Evolutionary conservation across 1,140 invertebrate species (phyloP).

Genomic region (Thaumetopoea pityocampa): DNA sequence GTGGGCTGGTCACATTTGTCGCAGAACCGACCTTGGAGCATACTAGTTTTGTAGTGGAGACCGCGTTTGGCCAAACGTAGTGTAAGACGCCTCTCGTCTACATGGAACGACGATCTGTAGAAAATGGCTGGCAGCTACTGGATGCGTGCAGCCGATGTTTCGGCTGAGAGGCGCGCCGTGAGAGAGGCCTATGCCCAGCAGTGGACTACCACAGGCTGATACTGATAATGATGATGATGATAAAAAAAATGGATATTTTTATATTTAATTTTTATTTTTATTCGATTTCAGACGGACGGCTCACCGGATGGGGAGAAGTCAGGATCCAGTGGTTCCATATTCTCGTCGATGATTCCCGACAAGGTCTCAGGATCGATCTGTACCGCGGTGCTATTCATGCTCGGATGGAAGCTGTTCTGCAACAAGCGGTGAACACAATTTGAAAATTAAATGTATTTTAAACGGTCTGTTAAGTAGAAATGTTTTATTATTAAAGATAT

Average conservation of each 20-base stretch:
- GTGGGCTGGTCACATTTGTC: too few species aligned
- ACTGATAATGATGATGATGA: background rate
- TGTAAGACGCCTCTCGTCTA: too few species aligned
- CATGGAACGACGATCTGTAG: too few species aligned
- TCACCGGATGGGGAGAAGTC: constrained; percentile 33
- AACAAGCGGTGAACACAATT: constrained; percentile 61
- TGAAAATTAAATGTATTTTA: background rate
- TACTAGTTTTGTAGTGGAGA: too few species aligned
- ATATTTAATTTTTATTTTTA: constrained; percentile 14
- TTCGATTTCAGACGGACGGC: constrained; percentile 56
- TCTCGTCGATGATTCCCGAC: constrained; percentile 57
- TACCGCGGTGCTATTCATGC: constrained; percentile 65
- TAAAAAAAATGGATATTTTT: constrained; percentile 1
- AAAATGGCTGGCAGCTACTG: too few species aligned
- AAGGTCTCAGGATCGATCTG: constrained; percentile 67
- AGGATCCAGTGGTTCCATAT: constrained; percentile 46
- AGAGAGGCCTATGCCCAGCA: too few species aligned
- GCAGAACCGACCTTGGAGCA: too few species aligned
- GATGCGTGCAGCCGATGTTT: too few species aligned
- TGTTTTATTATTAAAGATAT: constrained; percentile 10
- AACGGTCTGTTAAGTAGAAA: constrained; percentile 1
- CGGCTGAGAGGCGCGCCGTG: too few species aligned
- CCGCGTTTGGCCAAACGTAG: too few species aligned
- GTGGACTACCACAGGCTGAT: background rate
- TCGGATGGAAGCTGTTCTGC: constrained; percentile 67